Evolutionary conservation across 2,113 vertebrate genomes (phyloP), one percentile per base, ranked within the genome.

Genomic region (Myrmecobius fasciatus): DNA sequence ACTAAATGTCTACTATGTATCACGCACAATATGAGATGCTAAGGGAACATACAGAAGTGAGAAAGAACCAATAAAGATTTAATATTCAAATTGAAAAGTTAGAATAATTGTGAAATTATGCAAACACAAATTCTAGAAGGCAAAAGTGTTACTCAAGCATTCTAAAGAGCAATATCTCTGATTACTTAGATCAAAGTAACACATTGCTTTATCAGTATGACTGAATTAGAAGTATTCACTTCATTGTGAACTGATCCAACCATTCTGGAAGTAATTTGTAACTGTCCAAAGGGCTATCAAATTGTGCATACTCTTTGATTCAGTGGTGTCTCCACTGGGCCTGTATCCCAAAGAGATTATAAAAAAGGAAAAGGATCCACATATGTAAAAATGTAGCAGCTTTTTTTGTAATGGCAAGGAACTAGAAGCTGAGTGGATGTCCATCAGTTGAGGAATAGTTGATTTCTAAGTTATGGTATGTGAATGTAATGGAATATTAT

Each of bases 121-220:
- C 20, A 83, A 75, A n/a, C 36, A n/a, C 20, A 83, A 83, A 24
- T 43, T 83, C 67, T 83, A n/a, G n/a, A 83, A 83, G 36, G 24
- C 36, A 83, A 43, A 83, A 2, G 36, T 43, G 1, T 83, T 43
- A 83, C 7, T 83, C n/a, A 83, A 83, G 67, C 36, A 43, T 7
- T 83, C n/a, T 83, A 83, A 83, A 83, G 36, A 83, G 67, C n/a
- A 83, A 12, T 83, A 83, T 83, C 4, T 96, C 94, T 91, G 31
- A 83, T 54, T 6, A 52, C 52, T 1, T 75, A 1, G 11, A 89
- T 93, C 92, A 93, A 94, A 90, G 28, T 28, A 90, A 89, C 46
- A 5, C 67, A 83, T 43, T 83, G 36, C 17, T 83, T 83, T 83
- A 83, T n/a, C n/a, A 83, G 20, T 43, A 24, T 43, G 60, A 75